Conservation (phyloP, 2,113 vertebrate genomes). For the Catagonus wagneri region DNA sequence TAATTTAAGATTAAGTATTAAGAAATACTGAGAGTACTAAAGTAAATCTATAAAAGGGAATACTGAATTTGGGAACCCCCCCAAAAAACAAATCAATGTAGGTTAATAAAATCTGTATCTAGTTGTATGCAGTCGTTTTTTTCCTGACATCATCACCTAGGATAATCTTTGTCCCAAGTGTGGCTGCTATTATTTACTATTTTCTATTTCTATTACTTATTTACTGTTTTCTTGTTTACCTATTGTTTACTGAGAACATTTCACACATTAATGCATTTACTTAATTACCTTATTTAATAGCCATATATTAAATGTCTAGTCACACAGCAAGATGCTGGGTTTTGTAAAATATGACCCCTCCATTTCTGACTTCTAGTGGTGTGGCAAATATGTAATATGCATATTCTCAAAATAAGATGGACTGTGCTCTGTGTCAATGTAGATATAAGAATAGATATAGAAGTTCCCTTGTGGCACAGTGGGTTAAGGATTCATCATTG, state of each 20-base stretch:
- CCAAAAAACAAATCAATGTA: not conserved
- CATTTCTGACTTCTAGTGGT: not conserved
- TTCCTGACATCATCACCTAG: not conserved
- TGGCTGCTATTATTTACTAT: not conserved
- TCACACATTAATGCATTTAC: not conserved
- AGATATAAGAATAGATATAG: not conserved
- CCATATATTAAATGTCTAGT: not conserved
- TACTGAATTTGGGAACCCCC: not conserved
- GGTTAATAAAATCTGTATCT: not conserved
- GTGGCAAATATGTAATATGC: not conserved
- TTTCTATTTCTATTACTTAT: too few relatives aligned
- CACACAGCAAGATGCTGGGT: not conserved
- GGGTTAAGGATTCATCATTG: too few relatives aligned
- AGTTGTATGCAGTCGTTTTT: not conserved
- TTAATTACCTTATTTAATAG: not conserved
- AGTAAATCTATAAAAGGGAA: not conserved
- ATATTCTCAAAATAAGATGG: constrained; percentile 5
- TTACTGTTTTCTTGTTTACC: not conserved
- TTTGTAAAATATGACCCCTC: not conserved
- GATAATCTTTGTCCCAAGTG: not conserved
- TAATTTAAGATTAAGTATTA: not conserved
- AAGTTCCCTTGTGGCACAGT: too few relatives aligned
- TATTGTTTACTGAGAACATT: not conserved
- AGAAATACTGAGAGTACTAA: not conserved
- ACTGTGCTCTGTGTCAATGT: not conserved